These are phyloP conservation scores for Pteruthius melanotis DNA, from an alignment of 2,113 vertebrate species.

Conservation along the genomic window DNA sequence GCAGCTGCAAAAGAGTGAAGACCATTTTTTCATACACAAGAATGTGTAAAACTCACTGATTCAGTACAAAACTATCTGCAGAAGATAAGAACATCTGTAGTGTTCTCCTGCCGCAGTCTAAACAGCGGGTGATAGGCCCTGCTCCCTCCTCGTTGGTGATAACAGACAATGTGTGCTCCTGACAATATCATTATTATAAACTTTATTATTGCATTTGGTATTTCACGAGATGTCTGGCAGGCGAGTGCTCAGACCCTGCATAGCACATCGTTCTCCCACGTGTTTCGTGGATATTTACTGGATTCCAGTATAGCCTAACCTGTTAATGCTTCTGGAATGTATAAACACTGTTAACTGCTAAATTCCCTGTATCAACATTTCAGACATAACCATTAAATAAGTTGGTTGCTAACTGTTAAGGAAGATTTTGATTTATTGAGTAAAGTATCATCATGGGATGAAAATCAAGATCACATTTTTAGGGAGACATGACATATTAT, in stretches of 20 bases:
- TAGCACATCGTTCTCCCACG: neutral
- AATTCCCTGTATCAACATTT: constrained; percentile 30
- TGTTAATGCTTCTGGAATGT: constrained; percentile 73
- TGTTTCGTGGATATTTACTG: constrained; percentile 31
- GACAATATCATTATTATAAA: constrained; percentile 30
- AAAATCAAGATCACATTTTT: constrained; percentile 33
- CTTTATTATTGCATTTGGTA: constrained; percentile 62
- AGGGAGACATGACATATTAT: constrained; percentile 14
- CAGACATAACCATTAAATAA: constrained; percentile 29
- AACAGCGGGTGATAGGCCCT: neutral
- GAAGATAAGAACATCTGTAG: constrained; percentile 29
- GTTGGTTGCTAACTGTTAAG: neutral
- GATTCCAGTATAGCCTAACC: constrained; percentile 66
- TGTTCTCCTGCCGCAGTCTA: neutral
- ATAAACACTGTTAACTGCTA: constrained; percentile 67
- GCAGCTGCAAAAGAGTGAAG: too few relatives aligned
- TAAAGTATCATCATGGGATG: neutral
- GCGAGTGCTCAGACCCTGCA: constrained; percentile 18
- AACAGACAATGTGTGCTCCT: neutral
- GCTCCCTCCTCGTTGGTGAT: neutral
- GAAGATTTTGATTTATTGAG: constrained; percentile 23
- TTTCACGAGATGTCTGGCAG: constrained; percentile 60
- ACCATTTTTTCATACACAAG: neutral
- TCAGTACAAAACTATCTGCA: constrained; percentile 23
- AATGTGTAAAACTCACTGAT: neutral